phyloP scores from a whole-genome alignment of 1,140 invertebrate genomes.

The Coenobita brevimanus region DNA sequence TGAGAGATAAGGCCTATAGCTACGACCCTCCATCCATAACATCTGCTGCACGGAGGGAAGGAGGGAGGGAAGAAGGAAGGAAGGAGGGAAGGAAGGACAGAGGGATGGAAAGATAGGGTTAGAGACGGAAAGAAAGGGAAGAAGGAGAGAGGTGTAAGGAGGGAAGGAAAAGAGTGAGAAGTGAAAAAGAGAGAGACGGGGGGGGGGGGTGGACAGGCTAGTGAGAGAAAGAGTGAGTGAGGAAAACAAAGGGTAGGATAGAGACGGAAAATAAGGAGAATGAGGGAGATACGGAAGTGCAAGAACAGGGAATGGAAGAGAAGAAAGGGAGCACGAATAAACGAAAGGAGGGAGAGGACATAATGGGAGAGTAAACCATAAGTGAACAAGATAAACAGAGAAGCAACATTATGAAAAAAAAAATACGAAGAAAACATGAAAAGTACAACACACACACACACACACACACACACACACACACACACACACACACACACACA shows the following conservation, averaged over 20 bases:
- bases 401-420: too few relatives aligned
- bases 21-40: constrained; percentile 26
- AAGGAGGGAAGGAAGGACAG: not conserved
- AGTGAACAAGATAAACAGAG: too few relatives aligned
- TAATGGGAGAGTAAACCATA: too few relatives aligned
- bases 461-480: too few relatives aligned
- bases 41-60: not conserved
- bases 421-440: too few relatives aligned
- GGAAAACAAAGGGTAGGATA: too few relatives aligned
- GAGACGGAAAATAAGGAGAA: not conserved
- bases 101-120: not conserved
- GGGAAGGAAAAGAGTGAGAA: not conserved
- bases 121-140: not conserved
- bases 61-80: not conserved
- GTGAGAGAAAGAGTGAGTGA: too few relatives aligned
- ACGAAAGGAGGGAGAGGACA: not conserved
- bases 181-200: too few relatives aligned
- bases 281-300: not conserved
- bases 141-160: too few relatives aligned
- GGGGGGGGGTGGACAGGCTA: too few relatives aligned
- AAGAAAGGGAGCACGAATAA: not conserved
- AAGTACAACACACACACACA: too few relatives aligned
- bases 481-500: too few relatives aligned
- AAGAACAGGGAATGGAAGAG: not conserved
- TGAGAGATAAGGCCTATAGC: constrained; percentile 19